These are phyloP conservation scores for Capra hircus DNA, from an alignment of 2,113 vertebrate genomes.

Conservation along the genomic window DNA sequence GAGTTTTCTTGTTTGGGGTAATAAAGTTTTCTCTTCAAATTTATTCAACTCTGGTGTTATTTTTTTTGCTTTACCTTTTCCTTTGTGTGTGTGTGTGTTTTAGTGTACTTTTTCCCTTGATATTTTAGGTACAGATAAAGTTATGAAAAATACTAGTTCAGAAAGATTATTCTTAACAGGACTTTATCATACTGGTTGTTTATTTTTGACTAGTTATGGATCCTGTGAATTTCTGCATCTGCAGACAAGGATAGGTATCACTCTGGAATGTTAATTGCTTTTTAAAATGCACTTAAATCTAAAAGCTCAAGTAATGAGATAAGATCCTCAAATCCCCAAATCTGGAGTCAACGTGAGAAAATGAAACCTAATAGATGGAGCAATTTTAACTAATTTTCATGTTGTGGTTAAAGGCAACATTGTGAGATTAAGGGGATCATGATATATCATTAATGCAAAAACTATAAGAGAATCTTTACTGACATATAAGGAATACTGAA, in stretches of 20 bases:
- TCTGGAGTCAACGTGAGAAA: conserved; percentile 5
- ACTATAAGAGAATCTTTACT: neutral
- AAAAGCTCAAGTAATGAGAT: conserved; percentile 10
- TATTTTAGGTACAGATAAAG: neutral
- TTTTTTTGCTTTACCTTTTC: neutral
- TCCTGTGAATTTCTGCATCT: conserved; percentile 1
- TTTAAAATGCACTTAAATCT: conserved; percentile 1
- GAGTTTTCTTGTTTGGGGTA: neutral
- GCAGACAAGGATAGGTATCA: neutral
- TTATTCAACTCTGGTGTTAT: neutral
- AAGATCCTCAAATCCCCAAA: neutral
- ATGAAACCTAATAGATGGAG: conserved; percentile 25
- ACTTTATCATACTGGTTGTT: neutral
- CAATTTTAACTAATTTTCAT: conserved; percentile 2
- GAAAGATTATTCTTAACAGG: neutral
- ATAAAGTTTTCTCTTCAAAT: neutral
- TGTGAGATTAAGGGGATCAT: neutral
- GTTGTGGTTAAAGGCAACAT: neutral
- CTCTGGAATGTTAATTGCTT: conserved; percentile 28
- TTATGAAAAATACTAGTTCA: neutral
- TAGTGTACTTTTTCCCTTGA: neutral
- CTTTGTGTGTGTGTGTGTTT: neutral
- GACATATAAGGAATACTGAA: neutral
- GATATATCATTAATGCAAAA: neutral
- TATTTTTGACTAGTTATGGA: neutral